These are phyloP conservation scores for Yponomeuta cagnagella DNA, from an alignment of 2,888 invertebrate species.

Conservation along the genomic window DNA sequence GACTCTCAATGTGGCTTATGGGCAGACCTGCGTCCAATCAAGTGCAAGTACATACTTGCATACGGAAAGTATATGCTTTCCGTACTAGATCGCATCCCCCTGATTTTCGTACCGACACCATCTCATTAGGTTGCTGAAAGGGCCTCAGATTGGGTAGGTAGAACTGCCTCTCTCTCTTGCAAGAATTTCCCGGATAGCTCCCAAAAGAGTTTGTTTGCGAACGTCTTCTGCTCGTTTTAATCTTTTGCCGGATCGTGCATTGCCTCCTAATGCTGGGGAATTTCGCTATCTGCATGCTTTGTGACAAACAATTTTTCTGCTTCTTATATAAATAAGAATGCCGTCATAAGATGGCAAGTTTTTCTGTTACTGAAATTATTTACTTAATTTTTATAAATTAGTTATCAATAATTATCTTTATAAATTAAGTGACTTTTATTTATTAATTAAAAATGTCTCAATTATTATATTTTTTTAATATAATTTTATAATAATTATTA, in stretches of 20 bases:
- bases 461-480: too few relatives aligned
- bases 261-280: not conserved
- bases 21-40: too few relatives aligned
- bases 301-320: not conserved
- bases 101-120: not conserved
- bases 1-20: too few relatives aligned
- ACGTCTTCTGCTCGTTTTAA: constrained; percentile 39
- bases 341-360: not conserved
- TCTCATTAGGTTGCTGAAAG: not conserved
- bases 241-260: constrained; percentile 35
- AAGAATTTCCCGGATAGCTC: constrained; percentile 41
- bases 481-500: too few relatives aligned
- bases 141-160: not conserved
- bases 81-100: too few relatives aligned
- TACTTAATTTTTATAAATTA: too few relatives aligned
- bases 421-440: too few relatives aligned
- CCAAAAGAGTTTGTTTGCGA: constrained; percentile 40
- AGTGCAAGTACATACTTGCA: too few relatives aligned
- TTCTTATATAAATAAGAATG: not conserved
- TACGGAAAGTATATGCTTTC: too few relatives aligned
- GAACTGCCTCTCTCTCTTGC: constrained; percentile 7
- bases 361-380: too few relatives aligned
- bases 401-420: too few relatives aligned
- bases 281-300: not conserved
- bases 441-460: too few relatives aligned